These are phyloP conservation scores for Meganola albula DNA, from an alignment of 2,888 invertebrate genomes.

Conservation along the genomic window DNA sequence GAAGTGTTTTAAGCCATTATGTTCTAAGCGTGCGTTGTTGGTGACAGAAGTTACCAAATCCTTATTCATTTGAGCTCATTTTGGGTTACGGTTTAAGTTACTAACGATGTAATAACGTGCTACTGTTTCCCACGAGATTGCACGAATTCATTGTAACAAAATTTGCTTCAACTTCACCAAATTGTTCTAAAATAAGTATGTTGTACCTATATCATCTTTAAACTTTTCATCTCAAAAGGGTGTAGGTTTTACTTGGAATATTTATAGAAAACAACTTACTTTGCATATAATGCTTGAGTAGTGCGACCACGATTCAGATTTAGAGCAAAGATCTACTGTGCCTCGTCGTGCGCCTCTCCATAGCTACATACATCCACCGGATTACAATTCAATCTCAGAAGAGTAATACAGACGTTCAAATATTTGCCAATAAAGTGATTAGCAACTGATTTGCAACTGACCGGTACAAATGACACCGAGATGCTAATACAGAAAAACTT, in stretches of 20 bases:
- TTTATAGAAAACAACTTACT: slow-evolving; percentile 48
- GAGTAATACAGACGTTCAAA: slow-evolving; percentile 20
- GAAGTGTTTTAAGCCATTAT: slow-evolving; percentile 30
- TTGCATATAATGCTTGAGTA: slow-evolving; percentile 66
- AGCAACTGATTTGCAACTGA: slow-evolving; percentile 31
- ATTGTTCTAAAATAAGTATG: slow-evolving; percentile 22
- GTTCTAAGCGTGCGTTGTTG: slow-evolving; percentile 33
- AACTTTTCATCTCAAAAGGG: too few species aligned
- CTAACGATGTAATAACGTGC: too few species aligned
- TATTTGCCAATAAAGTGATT: slow-evolving; percentile 28
- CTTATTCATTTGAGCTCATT: slow-evolving; percentile 49
- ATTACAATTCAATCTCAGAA: slow-evolving; percentile 42
- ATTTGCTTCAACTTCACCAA: too few species aligned
- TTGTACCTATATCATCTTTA: too few species aligned
- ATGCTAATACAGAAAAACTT: slow-evolving; percentile 33
- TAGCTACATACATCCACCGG: slow-evolving; percentile 41
- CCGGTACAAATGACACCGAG: slow-evolving; percentile 23
- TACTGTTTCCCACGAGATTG: too few species aligned
- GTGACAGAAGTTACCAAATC: slow-evolving; percentile 54
- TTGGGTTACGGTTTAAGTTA: slow-evolving; percentile 38
- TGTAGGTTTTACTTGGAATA: too few species aligned
- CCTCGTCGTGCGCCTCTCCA: slow-evolving; percentile 44
- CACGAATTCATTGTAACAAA: too few species aligned
- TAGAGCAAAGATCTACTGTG: slow-evolving; percentile 60
- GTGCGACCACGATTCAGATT: slow-evolving; percentile 63